Evolutionary conservation across 2,888 invertebrate genomes (phyloP).

Genomic region (Falcaria lacertinaria): DNA sequence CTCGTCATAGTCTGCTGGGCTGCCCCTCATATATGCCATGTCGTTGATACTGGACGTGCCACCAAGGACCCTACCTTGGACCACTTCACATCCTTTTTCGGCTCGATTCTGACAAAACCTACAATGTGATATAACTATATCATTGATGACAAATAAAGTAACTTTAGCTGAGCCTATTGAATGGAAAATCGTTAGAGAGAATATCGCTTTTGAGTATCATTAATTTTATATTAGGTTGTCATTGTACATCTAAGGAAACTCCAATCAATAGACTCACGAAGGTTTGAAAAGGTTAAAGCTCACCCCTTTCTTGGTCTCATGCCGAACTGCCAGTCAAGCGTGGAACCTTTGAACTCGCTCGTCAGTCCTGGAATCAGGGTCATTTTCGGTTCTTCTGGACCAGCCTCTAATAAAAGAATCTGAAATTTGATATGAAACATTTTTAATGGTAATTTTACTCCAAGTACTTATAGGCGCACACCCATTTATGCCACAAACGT

Average conservation of each 20-base stretch:
- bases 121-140: conserved; percentile 36
- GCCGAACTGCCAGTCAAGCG: conserved; percentile 61
- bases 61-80: conserved; percentile 65
- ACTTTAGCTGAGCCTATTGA: conserved; percentile 15
- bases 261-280: conserved; percentile 22
- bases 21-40: conserved; percentile 71
- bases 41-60: conserved; percentile 68
- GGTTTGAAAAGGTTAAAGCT: conserved; percentile 12
- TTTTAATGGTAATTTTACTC: no score
- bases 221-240: not conserved
- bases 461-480: no score
- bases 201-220: not conserved
- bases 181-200: conserved; percentile 12
- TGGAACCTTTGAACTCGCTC: conserved; percentile 63
- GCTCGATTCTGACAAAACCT: conserved; percentile 65
- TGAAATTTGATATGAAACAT: no score
- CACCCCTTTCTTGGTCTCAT: conserved; percentile 71
- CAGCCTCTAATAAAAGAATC: conserved; percentile 64
- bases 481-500: no score
- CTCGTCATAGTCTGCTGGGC: conserved; percentile 68
- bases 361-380: conserved; percentile 65
- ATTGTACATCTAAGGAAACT: not conserved
- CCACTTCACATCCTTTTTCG: conserved; percentile 58
- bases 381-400: conserved; percentile 66
- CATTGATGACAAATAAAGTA: conserved; percentile 33